Evolutionary conservation across 2,113 vertebrate genomes (phyloP), one percentile per base, ranked within the genome.

Genomic region (Deroptyus accipitrinus): DNA sequence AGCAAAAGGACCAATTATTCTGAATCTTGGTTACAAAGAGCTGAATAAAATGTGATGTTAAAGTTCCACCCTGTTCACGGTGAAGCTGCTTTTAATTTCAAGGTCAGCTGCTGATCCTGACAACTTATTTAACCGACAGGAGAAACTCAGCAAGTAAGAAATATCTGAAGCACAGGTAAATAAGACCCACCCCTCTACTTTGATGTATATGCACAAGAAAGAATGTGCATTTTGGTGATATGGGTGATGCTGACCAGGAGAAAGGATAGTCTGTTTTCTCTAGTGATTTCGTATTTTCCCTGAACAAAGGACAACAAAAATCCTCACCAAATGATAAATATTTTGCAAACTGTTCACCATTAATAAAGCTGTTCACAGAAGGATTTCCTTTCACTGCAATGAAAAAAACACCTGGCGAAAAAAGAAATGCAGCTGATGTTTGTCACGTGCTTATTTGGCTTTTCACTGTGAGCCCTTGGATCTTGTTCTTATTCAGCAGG

Each of bases 91-190:
- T 72, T 92, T 67, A 27, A 83, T 75, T 72, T 69, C 88, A 91
- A 94, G 90, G 85, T 73, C 92, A 96, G 85, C 63, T 80, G 37
- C 24, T 73, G 83, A 78, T 70, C 46, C 52, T 79, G 93, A 91
- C 86, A 73, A 41, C 48, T 94, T 95, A 92, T 92, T 95, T 83
- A 35, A 13, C 61, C 85, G 66, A 15, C 75, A 91, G 42, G 31
- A 42, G 79, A 88, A 95, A 85, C 39, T 33, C 15, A 44, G 35
- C n/a, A 88, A 73, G 64, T 55, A 57, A 52, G 68, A 94, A 61
- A 69, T 48, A 73, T 69, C 91, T 61, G 10, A 33, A 83, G 42
- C 20, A 44, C 39, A 23, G 17, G 13, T 55, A 88, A 92, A 79
- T 63, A 64, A 44, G 73, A 66, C 6, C 41, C 41, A 72, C 11